A percentile compares a stretch with the other conserved stretches of the same genome.
phyloP scores from a whole-genome alignment of 2,113 vertebrate species.

The Mus musculus region DNA sequence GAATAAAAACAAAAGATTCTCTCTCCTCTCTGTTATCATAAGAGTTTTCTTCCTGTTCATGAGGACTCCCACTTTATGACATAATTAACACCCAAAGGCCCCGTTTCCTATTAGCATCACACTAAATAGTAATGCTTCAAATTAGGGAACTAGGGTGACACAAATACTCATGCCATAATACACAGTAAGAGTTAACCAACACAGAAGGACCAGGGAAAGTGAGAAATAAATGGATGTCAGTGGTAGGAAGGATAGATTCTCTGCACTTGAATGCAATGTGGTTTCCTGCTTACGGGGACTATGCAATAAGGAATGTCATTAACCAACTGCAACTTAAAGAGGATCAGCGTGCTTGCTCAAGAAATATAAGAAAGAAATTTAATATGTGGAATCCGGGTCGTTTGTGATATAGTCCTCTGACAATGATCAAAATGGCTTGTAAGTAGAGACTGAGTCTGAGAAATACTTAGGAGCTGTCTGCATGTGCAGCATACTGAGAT shows the following conservation, averaged over 20 bases:
- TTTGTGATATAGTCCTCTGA: background rate
- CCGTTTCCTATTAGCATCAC: background rate
- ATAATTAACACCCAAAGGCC: background rate
- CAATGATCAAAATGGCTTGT: background rate
- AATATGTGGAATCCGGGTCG: background rate
- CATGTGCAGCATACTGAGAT: background rate
- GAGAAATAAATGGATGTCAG: background rate
- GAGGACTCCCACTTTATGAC: background rate
- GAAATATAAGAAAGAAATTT: background rate
- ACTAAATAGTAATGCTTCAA: background rate
- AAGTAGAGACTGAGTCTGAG: background rate
- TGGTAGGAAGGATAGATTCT: background rate
- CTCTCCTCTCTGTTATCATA: background rate
- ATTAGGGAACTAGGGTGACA: background rate
- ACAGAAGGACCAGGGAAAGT: background rate
- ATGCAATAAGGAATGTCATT: background rate
- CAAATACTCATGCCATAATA: background rate
- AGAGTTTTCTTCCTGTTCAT: background rate
- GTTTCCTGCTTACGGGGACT: background rate
- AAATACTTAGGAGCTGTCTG: background rate
- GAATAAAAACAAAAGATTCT: background rate
- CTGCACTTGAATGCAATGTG: background rate
- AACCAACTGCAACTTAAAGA: conserved; percentile 22
- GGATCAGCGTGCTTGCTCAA: background rate
- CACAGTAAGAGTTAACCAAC: background rate